Evolutionary conservation across 2,113 vertebrate species (phyloP).

Genomic region (Apeltes quadracus): DNA sequence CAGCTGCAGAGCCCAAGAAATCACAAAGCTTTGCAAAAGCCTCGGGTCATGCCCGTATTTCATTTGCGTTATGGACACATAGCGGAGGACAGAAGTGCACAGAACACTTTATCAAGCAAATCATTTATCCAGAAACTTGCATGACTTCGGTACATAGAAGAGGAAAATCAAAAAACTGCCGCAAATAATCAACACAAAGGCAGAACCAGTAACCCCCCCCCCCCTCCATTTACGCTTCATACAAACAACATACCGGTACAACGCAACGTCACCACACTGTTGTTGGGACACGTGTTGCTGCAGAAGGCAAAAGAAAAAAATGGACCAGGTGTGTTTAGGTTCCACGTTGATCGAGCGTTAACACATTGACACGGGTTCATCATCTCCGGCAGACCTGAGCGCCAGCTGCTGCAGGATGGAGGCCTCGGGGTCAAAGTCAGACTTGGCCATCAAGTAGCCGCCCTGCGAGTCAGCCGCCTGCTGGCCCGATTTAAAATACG

Average conservation of each 20-base stretch:
- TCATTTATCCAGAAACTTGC: neutral
- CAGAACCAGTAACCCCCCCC: neutral
- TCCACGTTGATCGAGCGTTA: neutral
- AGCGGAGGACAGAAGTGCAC: neutral
- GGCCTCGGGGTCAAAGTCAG: conserved; percentile 25
- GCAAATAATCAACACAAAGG: neutral
- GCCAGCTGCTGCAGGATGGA: conserved; percentile 57
- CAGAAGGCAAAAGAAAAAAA: conserved; percentile 1
- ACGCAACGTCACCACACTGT: conserved; percentile 59
- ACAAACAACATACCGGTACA: conserved; percentile 66
- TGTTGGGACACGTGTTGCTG: conserved; percentile 59
- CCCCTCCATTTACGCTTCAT: neutral
- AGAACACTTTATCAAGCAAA: neutral
- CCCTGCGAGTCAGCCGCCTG: conserved; percentile 5
- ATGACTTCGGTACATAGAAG: neutral
- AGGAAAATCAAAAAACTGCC: neutral
- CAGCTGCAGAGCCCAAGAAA: neutral
- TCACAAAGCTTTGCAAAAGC: neutral
- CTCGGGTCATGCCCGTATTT: neutral
- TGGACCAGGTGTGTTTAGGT: neutral
- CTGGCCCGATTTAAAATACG: conserved; percentile 56
- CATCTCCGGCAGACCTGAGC: conserved; percentile 37
- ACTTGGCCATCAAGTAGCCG: conserved; percentile 47
- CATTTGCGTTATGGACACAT: neutral
- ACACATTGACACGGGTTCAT: neutral